A percentile compares a stretch with the other conserved stretches of the same genome.
These are phyloP conservation scores for Cataglyphis hispanica DNA, from an alignment of 1,140 invertebrate genomes.

Conservation along the genomic window DNA sequence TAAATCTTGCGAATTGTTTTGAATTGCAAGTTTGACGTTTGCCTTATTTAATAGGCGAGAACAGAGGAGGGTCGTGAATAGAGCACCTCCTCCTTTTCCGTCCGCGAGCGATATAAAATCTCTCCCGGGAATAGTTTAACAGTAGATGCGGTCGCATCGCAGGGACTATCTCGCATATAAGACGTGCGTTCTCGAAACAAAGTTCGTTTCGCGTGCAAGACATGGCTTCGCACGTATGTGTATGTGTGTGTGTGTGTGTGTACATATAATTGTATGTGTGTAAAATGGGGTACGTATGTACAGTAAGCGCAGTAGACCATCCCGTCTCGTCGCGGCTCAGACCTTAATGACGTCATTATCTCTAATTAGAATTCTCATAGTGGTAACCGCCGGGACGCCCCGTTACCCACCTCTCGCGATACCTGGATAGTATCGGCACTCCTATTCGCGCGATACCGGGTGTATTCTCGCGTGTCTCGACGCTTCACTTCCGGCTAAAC, in stretches of 20 bases:
- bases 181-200: conserved; percentile 43
- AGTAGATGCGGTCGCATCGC: conserved; percentile 53
- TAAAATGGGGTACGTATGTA: conserved; percentile 71
- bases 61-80: not conserved
- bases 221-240: conserved; percentile 59
- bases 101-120: conserved; percentile 36
- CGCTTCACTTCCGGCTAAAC: conserved; percentile 1
- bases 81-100: conserved; percentile 22
- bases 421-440: conserved; percentile 9
- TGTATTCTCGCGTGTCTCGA: conserved; percentile 20
- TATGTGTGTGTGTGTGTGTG: not conserved
- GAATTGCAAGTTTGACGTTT: conserved; percentile 24
- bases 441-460: not conserved
- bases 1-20: not conserved
- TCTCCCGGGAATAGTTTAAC: conserved; percentile 42
- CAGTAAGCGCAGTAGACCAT: conserved; percentile 83
- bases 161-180: conserved; percentile 39
- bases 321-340: conserved; percentile 83
- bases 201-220: conserved; percentile 63
- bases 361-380: conserved; percentile 84
- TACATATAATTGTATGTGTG: not conserved
- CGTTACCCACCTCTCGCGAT: conserved; percentile 72
- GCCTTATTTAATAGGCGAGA: conserved; percentile 8
- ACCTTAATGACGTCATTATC: conserved; percentile 86
- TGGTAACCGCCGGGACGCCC: conserved; percentile 68